Evolutionary conservation across 2,113 vertebrate genomes (phyloP), one percentile per base, ranked within the genome.

Genomic region (Procavia capensis): DNA sequence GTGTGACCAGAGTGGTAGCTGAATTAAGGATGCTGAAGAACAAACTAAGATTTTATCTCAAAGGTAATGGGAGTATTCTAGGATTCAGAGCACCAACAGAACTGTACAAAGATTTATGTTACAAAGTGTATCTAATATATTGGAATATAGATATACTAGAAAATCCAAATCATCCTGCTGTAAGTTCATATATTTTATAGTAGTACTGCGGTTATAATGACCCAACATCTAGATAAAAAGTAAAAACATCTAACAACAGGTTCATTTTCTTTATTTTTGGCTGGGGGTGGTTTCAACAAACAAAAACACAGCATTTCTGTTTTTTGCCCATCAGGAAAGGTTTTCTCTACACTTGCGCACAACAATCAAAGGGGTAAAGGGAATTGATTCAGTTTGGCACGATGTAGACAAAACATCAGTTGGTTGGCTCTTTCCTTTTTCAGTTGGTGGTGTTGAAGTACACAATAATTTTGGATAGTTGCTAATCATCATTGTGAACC

Each of bases 391-490:
- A 76, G 41, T 61, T 94, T 63, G 31, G n/a, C 31, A 68, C 81
- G 17, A 50, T 89, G 75, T 59, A 96, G 88, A 97, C 93, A 95
- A 96, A 97, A 96, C 91, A 95, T 90, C 22, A 79, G 78, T 50
- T 88, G 66, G 39, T 47, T 88, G 54, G 36, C 16, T 31, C 57
- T 96, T 96, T 94, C 74, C 66, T 43, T 95, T 93, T 74, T 86
- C 39, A 86, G 19, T 94, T 61, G n/a, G 88, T 83, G 47, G 93
- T 84, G 93, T 96, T 94, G 85, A 96, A 19, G 25, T 54, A 43
- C 9, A 72, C 68, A 95, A 54, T 88, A 61, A 88, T 24, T 72
- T 36, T 83, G 45, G 61, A 68, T 85, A 80, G 16, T 83, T 70
- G 31, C 82, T 59, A 87, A 75, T 75, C 27, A 54, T 79, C 90